Evolutionary conservation across 2,113 vertebrate species (phyloP), one percentile per base, ranked within the genome.

Genomic region (Semicossyphus pulcher): DNA sequence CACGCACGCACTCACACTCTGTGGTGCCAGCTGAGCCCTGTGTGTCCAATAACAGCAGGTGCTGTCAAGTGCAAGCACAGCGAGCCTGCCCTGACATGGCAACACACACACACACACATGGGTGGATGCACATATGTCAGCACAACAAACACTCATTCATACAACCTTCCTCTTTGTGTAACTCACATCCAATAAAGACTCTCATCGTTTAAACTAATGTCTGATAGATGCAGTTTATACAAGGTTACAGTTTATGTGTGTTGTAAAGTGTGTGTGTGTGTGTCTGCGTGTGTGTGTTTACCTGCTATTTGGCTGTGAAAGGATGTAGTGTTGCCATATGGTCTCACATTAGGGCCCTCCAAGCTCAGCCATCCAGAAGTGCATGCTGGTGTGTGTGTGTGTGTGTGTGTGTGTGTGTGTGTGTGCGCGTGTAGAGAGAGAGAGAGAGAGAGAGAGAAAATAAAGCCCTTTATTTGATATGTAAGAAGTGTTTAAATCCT

Each of bases 21-120:
- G 76, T 78, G 78, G 56, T 78, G 86, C 89, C 89, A 92, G 87
- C 88, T 92, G 91, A 88, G 89, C 80, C 84, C 76, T 58, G 47
- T 87, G 81, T 85, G 88, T 84, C 76, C 83, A 86, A 69, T 70
- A 86, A 91, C 89, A 92, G 89, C 89, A 89, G 86, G 89, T 86
- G 83, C 89, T 86, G 86, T 91, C 89, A 85, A 88, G 78, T 84
- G 88, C 84, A 77, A 82, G 72, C 74, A 69, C 72, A 84, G 74
- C 76, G 81, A 79, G 86, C 72, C 77, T 75, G 72, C 76, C 78
- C 75, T 85, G 81, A 89, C 87, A 77, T 66, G 72, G 64, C 44
- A 29, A 70, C 65, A 74, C 65, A 78, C 67, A 45, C 52, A 51
- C 60, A 53, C 62, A 67, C 39, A 61, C 53, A 65, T 0, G 62